Conservation (phyloP, 2,888 invertebrate genomes). For the Sthenelais limicola region DNA sequence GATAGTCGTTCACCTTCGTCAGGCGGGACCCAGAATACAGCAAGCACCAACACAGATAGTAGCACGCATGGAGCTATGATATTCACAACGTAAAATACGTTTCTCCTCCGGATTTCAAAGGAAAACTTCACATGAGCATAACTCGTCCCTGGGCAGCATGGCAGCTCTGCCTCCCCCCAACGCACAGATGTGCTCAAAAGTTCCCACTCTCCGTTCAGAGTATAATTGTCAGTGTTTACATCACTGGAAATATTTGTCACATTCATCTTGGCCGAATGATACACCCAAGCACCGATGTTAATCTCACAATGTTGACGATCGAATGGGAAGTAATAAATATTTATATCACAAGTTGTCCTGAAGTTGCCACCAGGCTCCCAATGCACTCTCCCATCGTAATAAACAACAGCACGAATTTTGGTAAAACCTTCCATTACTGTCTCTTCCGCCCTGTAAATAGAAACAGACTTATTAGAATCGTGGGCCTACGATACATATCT, state of each 20-base stretch:
- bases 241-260: constrained; percentile 11
- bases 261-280: constrained; percentile 34
- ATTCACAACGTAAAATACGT: constrained; percentile 23
- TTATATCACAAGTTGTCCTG: constrained; percentile 29
- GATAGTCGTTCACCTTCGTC: constrained; percentile 25
- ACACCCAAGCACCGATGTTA: constrained; percentile 32
- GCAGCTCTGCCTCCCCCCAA: constrained; percentile 16
- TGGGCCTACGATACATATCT: too few relatives aligned
- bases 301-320: constrained; percentile 32
- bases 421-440: constrained; percentile 9
- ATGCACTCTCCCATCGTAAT: constrained; percentile 35
- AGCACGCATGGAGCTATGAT: constrained; percentile 31
- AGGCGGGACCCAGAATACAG: constrained; percentile 35
- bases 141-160: constrained; percentile 19
- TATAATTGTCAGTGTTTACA: constrained; percentile 21
- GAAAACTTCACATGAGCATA: constrained; percentile 32
- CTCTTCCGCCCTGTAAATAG: constrained; percentile 29
- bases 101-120: background rate
- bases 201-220: constrained; percentile 30
- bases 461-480: too few relatives aligned
- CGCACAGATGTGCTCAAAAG: constrained; percentile 4
- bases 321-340: constrained; percentile 38
- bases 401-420: constrained; percentile 21
- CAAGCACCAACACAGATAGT: constrained; percentile 18
- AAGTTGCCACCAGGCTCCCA: constrained; percentile 42